Base-by-base conservation (phyloP, 2,888 invertebrate genomes). In the Alentia gelatinosa region DNA sequence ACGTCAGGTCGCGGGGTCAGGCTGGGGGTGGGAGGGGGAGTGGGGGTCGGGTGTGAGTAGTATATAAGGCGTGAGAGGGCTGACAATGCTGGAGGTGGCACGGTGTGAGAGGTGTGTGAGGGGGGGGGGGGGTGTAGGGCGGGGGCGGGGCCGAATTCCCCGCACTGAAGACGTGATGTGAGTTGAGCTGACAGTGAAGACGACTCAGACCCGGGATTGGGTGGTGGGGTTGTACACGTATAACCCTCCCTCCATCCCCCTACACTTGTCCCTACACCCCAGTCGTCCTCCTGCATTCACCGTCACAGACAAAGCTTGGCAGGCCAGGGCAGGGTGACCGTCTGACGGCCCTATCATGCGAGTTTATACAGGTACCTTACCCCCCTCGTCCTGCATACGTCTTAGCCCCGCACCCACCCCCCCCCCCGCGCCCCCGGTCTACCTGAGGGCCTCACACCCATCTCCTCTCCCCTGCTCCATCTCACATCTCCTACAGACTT, bases 11-110 rank as follows among this genome's bases (percentile, higher is more conserved):
- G 7, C 47, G 47, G 47, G 47, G 47, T 47, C 56, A 56, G 23
- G 56, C n/a, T 19, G 19, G 9, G 19, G 5, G 12, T 56, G 56
- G 19, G 12, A n/a, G 12, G n/a, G 56, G n/a, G 3, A 19, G n/a
- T n/a, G n/a, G n/a, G n/a, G n/a, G n/a, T n/a, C n/a, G n/a, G 56
- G 56, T 56, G 56, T 56, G 56, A 56, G 56, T 56, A 56, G 56
- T 56, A 56, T 56, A 56, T 56, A 56, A 3, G n/a, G n/a, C n/a
- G n/a, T 4, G 3, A 5, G 19, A 12, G 23, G 12, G 23, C 5
- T 19, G 56, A 12, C 19, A 56, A 56, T 5, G 23, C 9, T 26
- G n/a, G 26, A 74, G 33, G 74, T 30, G 33, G 1, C 1, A 26
- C 4, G 74, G 74, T 30, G 33, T 5, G 33, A 33, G 33, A 33